Percentiles rank a stretch among this genome's conserved stretches.
phyloP scores from a whole-genome alignment of 2,888 invertebrate genomes.

The Shargacucullia verbasci region DNA sequence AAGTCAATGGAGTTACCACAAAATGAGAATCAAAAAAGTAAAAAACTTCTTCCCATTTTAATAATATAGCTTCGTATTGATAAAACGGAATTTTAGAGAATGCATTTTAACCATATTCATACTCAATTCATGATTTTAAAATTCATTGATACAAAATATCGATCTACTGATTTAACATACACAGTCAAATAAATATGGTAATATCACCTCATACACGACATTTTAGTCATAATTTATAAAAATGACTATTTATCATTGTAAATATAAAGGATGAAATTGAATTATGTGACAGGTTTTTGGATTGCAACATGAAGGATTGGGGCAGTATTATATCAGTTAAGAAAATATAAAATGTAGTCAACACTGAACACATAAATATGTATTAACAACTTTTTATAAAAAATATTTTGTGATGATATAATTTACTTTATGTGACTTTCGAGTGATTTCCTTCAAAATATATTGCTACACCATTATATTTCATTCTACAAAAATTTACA shows the following conservation, averaged over 20 bases:
- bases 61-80: constrained; percentile 6
- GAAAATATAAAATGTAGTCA: constrained; percentile 12
- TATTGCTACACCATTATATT: constrained; percentile 9
- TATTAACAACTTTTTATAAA: constrained; percentile 5
- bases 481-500: constrained; percentile 2
- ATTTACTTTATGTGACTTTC: constrained; percentile 1
- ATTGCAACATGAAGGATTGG: not conserved
- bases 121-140: constrained; percentile 31
- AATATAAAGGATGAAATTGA: constrained; percentile 16
- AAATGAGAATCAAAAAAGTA: constrained; percentile 22
- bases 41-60: not conserved
- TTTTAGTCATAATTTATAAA: too few relatives aligned
- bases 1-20: constrained; percentile 10
- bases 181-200: constrained; percentile 8
- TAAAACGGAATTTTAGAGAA: constrained; percentile 13
- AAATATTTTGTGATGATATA: constrained; percentile 13
- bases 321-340: constrained; percentile 2
- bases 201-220: constrained; percentile 1
- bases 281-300: not conserved
- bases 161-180: constrained; percentile 13
- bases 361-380: not conserved
- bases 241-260: constrained; percentile 12
- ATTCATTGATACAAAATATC: constrained; percentile 28
- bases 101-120: constrained; percentile 3
- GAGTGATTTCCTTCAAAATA: constrained; percentile 3